phyloP scores from a whole-genome alignment of 2,113 vertebrate genomes.

The Pardalotus punctatus region DNA sequence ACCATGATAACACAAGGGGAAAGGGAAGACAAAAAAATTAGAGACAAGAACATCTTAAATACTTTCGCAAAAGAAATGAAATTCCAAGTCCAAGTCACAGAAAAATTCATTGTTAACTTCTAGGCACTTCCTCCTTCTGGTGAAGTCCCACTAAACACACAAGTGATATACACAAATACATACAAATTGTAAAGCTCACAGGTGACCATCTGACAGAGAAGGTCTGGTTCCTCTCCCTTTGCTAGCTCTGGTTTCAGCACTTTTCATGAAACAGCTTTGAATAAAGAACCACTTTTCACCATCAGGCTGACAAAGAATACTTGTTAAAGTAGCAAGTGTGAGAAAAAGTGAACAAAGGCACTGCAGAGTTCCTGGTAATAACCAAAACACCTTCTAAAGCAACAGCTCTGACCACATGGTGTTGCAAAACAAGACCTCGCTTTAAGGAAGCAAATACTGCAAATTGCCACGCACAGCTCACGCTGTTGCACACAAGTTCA shows the following conservation, averaged over 20 bases:
- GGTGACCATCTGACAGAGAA: not conserved
- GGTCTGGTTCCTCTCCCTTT: not conserved
- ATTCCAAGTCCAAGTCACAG: not conserved
- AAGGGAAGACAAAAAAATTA: not conserved
- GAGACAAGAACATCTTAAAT: not conserved
- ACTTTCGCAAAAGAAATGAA: not conserved
- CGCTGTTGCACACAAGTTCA: not conserved
- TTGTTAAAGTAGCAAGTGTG: not conserved
- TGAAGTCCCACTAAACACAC: not conserved
- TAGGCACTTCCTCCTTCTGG: not conserved
- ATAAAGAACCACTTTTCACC: not conserved
- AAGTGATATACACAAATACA: not conserved
- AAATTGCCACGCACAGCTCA: not conserved
- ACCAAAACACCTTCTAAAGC: not conserved
- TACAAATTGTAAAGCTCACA: not conserved
- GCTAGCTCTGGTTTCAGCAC: not conserved
- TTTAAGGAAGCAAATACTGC: not conserved
- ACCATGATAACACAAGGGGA: not conserved
- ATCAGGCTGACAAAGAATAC: not conserved
- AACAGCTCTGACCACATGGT: not conserved
- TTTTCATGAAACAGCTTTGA: not conserved
- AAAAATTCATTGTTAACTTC: not conserved
- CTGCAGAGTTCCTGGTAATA: not conserved
- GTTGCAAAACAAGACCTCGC: rapidly evolving
- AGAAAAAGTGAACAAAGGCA: not conserved